Conservation (phyloP, 2,888 invertebrate genomes). For the Hipparchia semele region DNA sequence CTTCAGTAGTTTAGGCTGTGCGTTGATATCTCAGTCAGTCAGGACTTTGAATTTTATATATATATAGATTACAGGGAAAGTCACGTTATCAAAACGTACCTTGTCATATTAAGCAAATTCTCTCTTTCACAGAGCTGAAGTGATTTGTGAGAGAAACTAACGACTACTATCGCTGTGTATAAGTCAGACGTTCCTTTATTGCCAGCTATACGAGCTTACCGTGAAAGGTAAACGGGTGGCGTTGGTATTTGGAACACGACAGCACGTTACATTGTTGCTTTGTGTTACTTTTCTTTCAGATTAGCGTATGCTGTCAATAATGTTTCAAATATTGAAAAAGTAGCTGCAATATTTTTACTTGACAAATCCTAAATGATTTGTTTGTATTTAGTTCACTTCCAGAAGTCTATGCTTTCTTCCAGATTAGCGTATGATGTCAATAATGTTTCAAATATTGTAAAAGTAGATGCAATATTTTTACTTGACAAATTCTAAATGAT, state of each 20-base stretch:
- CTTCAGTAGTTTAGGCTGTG: too few relatives aligned
- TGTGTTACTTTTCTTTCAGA: constrained; percentile 23
- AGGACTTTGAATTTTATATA: too few relatives aligned
- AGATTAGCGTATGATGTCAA: neutral
- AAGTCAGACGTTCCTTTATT: constrained; percentile 20
- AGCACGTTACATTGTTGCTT: constrained; percentile 11
- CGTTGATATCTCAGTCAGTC: too few relatives aligned
- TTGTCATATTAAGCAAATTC: neutral
- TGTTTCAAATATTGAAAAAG: neutral
- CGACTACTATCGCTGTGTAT: neutral
- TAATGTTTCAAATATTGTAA: neutral
- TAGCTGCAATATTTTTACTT: neutral
- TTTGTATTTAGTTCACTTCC: neutral
- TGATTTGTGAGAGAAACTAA: neutral
- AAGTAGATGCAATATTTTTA: neutral
- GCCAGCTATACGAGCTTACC: constrained; percentile 15
- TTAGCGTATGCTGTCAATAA: constrained; percentile 18
- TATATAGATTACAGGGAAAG: too few relatives aligned
- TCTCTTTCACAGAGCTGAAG: neutral
- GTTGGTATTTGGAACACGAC: constrained; percentile 24
- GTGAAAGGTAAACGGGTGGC: constrained; percentile 28
- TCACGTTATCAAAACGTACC: too few relatives aligned
- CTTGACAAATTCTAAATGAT: neutral
- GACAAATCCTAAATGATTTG: neutral
- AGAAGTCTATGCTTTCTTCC: too few relatives aligned